Evolutionary conservation across 2,113 vertebrate species (phyloP).

Genomic region (Cynopterus brachyotis): DNA sequence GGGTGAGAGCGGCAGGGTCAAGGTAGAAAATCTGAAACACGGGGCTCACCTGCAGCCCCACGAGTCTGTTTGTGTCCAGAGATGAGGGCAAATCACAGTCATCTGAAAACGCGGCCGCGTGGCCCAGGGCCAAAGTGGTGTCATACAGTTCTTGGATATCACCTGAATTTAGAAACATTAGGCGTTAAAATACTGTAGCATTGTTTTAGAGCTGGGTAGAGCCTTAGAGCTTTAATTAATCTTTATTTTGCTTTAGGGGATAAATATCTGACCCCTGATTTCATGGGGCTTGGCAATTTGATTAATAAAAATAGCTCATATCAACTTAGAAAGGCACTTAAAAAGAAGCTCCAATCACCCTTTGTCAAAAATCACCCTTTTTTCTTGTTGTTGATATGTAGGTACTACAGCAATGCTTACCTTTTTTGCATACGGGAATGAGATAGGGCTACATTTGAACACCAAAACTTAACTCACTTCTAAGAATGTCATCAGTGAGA

Average conservation of each 20-base stretch:
- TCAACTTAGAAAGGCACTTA: not conserved
- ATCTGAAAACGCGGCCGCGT: conserved; percentile 95
- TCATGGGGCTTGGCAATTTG: not conserved
- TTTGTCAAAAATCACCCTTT: not conserved
- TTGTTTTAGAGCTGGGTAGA: not conserved
- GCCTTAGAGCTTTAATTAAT: not conserved
- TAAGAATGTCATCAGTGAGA: not conserved
- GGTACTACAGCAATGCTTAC: not conserved
- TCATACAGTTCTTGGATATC: conserved; percentile 93
- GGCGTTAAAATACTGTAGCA: not conserved
- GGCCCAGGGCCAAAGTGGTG: conserved; percentile 88
- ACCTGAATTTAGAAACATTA: conserved; percentile 82
- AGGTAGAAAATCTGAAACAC: not conserved
- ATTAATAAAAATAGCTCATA: not conserved
- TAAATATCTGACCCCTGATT: not conserved
- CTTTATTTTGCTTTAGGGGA: not conserved
- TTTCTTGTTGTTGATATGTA: not conserved
- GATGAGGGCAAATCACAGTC: conserved; percentile 94
- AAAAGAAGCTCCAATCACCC: not conserved
- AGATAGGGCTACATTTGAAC: not conserved
- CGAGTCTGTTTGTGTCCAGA: conserved; percentile 91
- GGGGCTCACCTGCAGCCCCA: conserved; percentile 93
- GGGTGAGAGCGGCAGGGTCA: not conserved
- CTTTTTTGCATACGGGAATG: not conserved
- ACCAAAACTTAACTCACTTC: not conserved